Evolutionary conservation across 1,140 invertebrate genomes (phyloP), one percentile per base, ranked within the genome.

Genomic region (Littorina saxatilis): DNA sequence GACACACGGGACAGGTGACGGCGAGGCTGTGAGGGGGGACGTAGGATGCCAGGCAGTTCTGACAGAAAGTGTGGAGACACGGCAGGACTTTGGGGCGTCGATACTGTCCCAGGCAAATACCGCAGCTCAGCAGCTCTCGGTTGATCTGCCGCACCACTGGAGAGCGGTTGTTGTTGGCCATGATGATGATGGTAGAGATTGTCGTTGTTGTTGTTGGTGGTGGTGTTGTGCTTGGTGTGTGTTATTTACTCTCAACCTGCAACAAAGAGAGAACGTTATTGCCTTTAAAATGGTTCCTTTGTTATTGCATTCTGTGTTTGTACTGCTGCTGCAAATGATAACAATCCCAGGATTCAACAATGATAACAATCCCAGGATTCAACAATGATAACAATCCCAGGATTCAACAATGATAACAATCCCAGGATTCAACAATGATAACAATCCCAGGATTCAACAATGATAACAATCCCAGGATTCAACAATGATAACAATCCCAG

Each of bases 21-120:
- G 94, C 94, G 15, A 94, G 90, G 88, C 95, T 96, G 88, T 96
- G 95, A 50, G 95, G 93, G 84, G 96, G 93, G 84, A 96, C 84
- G 66, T 91, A 94, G 90, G 96, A 96, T 85, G 96, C 95, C 84
- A 98, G 93, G 90, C 97, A 99, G 77, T 94, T 93, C 93, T 98
- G 96, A 92, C 97, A 99, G 93, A 97, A 98, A 3, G 97, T 96
- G 93, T 99, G 97, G 84, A 98, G 94, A 92, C 97, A 99, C 84
- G 96, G 95, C 82, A 99, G 94, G 61, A 99, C 95, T 83, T 96
- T 94, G 61, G 97, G 97, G 88, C 94, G 95, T 88, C 94, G 94
- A 86, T 96, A 93, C 87, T 95, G 95, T 88, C 95, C 94, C 86
- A 94, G 94, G 89, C 92, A 96, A 80, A 93, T 93, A 72, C 91